phyloP scores from a whole-genome alignment of 2,113 vertebrate genomes.

The Tragelaphus imberbis region DNA sequence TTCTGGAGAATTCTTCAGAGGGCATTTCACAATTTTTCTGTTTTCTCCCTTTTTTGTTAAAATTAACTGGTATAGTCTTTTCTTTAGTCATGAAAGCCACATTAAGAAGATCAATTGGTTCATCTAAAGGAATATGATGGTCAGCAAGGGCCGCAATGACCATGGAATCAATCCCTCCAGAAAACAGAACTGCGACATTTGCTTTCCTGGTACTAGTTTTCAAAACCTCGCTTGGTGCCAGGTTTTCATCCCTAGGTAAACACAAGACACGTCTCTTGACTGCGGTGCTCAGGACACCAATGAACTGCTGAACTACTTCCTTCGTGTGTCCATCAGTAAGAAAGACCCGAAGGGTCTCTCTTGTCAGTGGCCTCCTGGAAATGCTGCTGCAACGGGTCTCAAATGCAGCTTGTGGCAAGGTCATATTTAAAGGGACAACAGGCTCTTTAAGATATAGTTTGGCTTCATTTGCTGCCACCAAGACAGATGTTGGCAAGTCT shows the following conservation, averaged over 20 bases:
- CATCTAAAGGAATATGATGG: slow-evolving; percentile 83
- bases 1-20: background rate
- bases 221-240: background rate
- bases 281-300: slow-evolving; percentile 84
- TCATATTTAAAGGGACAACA: slow-evolving; percentile 84
- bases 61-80: slow-evolving; percentile 49
- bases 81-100: slow-evolving; percentile 88
- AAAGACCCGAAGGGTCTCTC: slow-evolving; percentile 78
- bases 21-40: slow-evolving; percentile 10
- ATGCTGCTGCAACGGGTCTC: background rate
- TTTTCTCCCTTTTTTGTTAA: slow-evolving; percentile 58
- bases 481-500: slow-evolving; percentile 73
- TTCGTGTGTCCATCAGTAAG: slow-evolving; percentile 72
- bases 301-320: slow-evolving; percentile 77
- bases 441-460: slow-evolving; percentile 79
- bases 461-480: slow-evolving; percentile 71
- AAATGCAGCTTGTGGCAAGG: slow-evolving; percentile 42
- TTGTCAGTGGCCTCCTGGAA: background rate
- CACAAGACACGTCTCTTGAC: slow-evolving; percentile 85
- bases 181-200: slow-evolving; percentile 90
- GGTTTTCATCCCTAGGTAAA: slow-evolving; percentile 66
- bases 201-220: slow-evolving; percentile 57
- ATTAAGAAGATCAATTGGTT: slow-evolving; percentile 94
- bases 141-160: slow-evolving; percentile 90
- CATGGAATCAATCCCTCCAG: slow-evolving; percentile 95